Evolutionary conservation across 2,888 invertebrate genomes (phyloP).

Genomic region (Microctonus brassicae): DNA sequence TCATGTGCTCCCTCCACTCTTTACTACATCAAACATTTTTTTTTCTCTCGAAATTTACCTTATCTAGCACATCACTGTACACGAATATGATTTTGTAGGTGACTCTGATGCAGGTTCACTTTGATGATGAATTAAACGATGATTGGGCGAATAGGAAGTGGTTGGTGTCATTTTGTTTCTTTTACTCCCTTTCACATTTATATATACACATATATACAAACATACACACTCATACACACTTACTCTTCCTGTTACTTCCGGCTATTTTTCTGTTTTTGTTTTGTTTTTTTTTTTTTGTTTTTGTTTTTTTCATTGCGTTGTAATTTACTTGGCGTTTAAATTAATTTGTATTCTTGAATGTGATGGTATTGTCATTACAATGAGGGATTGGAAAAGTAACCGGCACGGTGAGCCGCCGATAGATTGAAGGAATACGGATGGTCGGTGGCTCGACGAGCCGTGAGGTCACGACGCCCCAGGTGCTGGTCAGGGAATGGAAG

Average conservation of each 20-base stretch:
- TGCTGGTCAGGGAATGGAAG: constrained; percentile 95
- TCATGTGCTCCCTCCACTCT: constrained; percentile 4
- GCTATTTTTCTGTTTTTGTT: constrained; percentile 24
- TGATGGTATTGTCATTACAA: constrained; percentile 54
- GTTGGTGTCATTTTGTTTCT: constrained; percentile 26
- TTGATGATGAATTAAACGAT: constrained; percentile 60
- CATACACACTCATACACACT: constrained; percentile 27
- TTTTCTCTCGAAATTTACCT: constrained; percentile 57
- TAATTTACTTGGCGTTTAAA: too few relatives aligned
- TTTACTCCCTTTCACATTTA: constrained; percentile 19
- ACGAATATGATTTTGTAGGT: constrained; percentile 28
- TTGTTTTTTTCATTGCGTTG: constrained; percentile 14
- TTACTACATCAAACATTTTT: constrained; percentile 1
- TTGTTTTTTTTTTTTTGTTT: too few relatives aligned
- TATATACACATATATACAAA: too few relatives aligned
- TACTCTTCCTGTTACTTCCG: constrained; percentile 2
- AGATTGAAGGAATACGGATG: constrained; percentile 81
- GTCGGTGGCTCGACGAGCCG: constrained; percentile 71
- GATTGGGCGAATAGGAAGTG: constrained; percentile 54
- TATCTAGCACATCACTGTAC: constrained; percentile 60
- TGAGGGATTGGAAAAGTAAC: constrained; percentile 88
- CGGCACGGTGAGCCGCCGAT: constrained; percentile 80
- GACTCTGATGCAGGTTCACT: constrained; percentile 53
- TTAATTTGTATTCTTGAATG: constrained; percentile 20
- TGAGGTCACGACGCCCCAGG: constrained; percentile 85